Percentiles rank a stretch among this genome's conserved stretches.
Conservation (phyloP, 2,797 vertebrate genomes). For the Morus bassanus region DNA sequence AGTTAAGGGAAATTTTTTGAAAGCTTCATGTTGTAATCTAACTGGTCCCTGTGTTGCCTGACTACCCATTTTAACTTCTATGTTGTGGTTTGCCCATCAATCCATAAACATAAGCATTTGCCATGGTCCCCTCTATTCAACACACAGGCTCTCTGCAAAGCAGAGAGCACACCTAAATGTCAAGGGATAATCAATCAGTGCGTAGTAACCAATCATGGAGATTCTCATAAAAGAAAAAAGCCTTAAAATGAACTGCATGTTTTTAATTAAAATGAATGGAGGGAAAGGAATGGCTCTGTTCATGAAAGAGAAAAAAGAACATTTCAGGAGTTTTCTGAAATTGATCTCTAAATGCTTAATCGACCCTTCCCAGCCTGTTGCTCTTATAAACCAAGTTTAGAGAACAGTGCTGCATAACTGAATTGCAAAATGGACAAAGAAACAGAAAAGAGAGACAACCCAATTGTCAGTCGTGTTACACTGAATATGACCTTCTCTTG, state of each 20-base stretch:
- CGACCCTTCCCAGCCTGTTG: background rate
- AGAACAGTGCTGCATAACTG: background rate
- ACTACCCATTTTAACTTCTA: background rate
- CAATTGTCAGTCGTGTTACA: background rate
- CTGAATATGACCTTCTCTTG: accelerated
- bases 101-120: background rate
- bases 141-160: no score
- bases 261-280: background rate
- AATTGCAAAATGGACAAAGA: background rate
- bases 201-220: background rate
- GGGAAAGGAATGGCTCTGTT: background rate
- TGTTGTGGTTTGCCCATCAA: background rate
- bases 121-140: background rate
- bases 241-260: background rate
- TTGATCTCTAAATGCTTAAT: background rate
- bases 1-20: background rate
- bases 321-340: background rate
- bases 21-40: background rate
- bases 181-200: no score
- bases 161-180: accelerated
- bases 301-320: background rate
- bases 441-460: background rate
- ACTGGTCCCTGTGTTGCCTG: background rate
- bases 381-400: background rate
- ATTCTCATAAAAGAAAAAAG: background rate